Percentiles rank a stretch among this genome's conserved stretches.
Conservation (phyloP, 2,888 invertebrate species). For the Pyrgus malvae region DNA sequence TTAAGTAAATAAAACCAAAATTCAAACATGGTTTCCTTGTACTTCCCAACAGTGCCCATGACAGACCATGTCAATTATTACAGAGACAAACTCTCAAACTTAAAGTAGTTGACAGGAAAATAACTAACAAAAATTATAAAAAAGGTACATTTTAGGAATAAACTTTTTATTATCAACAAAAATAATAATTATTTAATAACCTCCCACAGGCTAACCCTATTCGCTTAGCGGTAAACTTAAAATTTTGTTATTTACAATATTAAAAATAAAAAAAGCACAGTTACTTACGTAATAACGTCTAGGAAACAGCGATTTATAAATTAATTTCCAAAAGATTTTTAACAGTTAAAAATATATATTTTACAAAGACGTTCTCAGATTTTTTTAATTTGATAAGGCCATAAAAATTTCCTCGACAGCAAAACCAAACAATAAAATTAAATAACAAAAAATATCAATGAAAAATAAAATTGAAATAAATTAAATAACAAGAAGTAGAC, state of each 20-base stretch:
- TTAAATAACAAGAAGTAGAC: background rate
- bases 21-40: conserved; percentile 51
- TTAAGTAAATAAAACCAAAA: conserved; percentile 54
- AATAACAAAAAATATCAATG: background rate
- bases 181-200: conserved; percentile 45
- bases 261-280: conserved; percentile 5
- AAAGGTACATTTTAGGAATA: conserved; percentile 79
- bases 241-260: conserved; percentile 40
- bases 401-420: background rate
- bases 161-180: conserved; percentile 73
- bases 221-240: conserved; percentile 58
- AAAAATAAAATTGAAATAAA: background rate
- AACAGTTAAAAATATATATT: background rate
- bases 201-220: conserved; percentile 53
- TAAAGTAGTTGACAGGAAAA: conserved; percentile 43
- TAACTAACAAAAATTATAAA: conserved; percentile 58
- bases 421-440: background rate
- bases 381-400: background rate
- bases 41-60: conserved; percentile 50
- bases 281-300: conserved; percentile 10
- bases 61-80: conserved; percentile 49
- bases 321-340: background rate
- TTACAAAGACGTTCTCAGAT: conserved; percentile 1
- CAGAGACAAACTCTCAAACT: conserved; percentile 22
- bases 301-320: conserved; percentile 8